Evolutionary conservation across 1,140 invertebrate genomes (phyloP), one percentile per base, ranked within the genome.

Genomic region (Bombyx mandarina): DNA sequence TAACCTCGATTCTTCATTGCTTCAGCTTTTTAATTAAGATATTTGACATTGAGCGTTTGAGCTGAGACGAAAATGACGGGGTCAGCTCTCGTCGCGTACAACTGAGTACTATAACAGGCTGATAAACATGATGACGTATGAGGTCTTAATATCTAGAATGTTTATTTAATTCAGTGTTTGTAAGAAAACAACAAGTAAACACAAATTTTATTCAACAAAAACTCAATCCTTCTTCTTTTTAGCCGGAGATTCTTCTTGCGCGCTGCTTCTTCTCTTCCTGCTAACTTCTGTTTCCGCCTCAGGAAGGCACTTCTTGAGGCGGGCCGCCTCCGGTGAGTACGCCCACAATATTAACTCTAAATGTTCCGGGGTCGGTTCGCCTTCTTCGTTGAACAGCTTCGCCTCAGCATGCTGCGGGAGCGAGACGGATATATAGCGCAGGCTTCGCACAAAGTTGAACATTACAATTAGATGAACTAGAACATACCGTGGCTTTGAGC

Each of bases 321-420:
- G 54, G 7, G 75, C 75, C 0, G 69, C 56, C 52, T 86, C 83
- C 0, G 91, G 91, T 56, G 90, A 92, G 69, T 92, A 92, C 0
- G 91, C 91, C 91, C 91, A 92, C 18, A 92, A 72, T 58, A 92
- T 88, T 60, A 92, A 73, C 60, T 91, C 76, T 58, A 92, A 62
- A 59, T 92, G 91, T 48, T 91, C 88, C 18, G 88, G 74, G 7
- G 90, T 90, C 3, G 91, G 92, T 54, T 90, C 84, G 45, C 91
- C 90, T 55, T 91, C 89, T 1, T 85, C 77, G 22, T 90, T 86
- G 71, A 92, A 92, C 2, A 92, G 76, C 65, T 91, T 90, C 42
- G 65, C 73, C 6, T 86, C 73, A 26, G 71, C 66, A 46, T 82
- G 57, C 82, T 86, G 72, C 4, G 63, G 26, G 26, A 53, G 10